Evolutionary conservation across 2,888 invertebrate species (phyloP).

Genomic region (Drosophila colorata): DNA sequence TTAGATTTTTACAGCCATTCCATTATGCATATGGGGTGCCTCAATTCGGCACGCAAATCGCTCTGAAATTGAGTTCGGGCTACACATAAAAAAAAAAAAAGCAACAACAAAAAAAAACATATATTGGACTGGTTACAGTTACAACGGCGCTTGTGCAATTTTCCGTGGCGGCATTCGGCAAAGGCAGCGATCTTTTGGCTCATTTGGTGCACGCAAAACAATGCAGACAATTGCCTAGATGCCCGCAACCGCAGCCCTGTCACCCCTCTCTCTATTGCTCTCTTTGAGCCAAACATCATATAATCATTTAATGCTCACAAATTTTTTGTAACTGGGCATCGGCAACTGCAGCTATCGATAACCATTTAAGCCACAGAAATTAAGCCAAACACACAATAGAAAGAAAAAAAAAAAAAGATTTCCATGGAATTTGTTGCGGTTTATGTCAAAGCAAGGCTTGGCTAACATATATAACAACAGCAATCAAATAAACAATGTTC

Average conservation of each 20-base stretch:
- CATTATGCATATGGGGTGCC: slow-evolving; percentile 43
- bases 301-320: slow-evolving; percentile 56
- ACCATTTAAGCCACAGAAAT: slow-evolving; percentile 66
- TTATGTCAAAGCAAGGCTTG: slow-evolving; percentile 32
- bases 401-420: slow-evolving; percentile 10
- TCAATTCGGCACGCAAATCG: slow-evolving; percentile 53
- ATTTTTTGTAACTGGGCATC: slow-evolving; percentile 29
- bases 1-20: slow-evolving; percentile 70
- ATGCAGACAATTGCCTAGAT: slow-evolving; percentile 41
- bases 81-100: not conserved
- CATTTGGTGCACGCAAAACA: slow-evolving; percentile 48
- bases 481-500: slow-evolving; percentile 12
- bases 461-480: slow-evolving; percentile 29
- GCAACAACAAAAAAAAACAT: slow-evolving; percentile 5
- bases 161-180: slow-evolving; percentile 52
- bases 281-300: slow-evolving; percentile 22
- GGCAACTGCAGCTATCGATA: slow-evolving; percentile 51
- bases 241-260: not conserved
- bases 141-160: slow-evolving; percentile 46
- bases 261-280: rapidly evolving
- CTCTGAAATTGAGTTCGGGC: slow-evolving; percentile 23
- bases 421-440: slow-evolving; percentile 52
- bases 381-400: slow-evolving; percentile 39
- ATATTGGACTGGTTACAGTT: slow-evolving; percentile 26
- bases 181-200: slow-evolving; percentile 41